Evolutionary conservation across 2,113 vertebrate species (phyloP).

Genomic region (Rhineura floridana): DNA sequence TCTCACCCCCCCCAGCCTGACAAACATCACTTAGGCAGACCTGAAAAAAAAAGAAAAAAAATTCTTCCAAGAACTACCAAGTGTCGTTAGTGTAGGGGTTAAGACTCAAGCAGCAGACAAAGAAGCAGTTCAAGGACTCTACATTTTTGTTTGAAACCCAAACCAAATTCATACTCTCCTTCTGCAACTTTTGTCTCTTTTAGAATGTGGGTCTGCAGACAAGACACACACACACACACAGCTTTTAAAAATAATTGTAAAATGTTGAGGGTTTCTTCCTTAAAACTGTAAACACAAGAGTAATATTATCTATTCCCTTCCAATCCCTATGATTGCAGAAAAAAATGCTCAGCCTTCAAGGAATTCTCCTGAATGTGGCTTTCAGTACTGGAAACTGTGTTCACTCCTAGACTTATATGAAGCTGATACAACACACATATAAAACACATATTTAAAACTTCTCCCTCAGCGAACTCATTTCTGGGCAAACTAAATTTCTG

Average conservation of each 20-base stretch:
- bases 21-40: not conserved
- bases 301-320: not conserved
- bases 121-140: not conserved
- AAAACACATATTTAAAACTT: too few species aligned
- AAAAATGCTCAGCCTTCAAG: not conserved
- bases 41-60: not conserved
- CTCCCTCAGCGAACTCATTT: not conserved
- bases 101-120: not conserved
- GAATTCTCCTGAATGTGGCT: too few species aligned
- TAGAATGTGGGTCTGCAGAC: not conserved
- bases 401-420: too few species aligned
- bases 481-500: not conserved
- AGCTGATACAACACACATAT: too few species aligned
- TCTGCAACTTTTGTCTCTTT: not conserved
- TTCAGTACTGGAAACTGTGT: not conserved
- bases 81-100: not conserved
- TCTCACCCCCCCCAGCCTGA: too few species aligned
- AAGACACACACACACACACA: too few species aligned
- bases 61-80: not conserved
- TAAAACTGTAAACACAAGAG: not conserved
- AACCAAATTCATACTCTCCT: too few species aligned
- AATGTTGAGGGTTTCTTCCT: not conserved
- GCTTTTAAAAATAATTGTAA: not conserved
- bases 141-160: not conserved
- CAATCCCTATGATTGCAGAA: not conserved